Evolutionary conservation across 2,797 vertebrate genomes (phyloP), one percentile per base, ranked within the genome.

Genomic region (Miichthys miiuy): DNA sequence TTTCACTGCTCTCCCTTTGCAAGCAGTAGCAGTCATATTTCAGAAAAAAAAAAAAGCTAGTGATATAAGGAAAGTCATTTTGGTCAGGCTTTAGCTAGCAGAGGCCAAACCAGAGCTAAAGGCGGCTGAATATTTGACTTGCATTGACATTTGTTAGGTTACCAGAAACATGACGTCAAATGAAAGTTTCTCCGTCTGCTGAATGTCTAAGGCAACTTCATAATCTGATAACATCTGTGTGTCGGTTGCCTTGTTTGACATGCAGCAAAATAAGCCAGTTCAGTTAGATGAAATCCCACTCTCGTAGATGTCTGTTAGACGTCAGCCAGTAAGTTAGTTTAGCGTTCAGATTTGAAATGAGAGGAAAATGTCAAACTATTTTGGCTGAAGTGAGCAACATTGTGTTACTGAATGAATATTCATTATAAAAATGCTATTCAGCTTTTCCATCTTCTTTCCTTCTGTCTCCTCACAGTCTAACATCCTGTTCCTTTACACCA

Each of bases 391-490:
- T 8, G 14, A 69, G 11, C 21, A 52, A 47, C 48, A 21, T 7
- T 63, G 54, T 57, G 17, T 80, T 44, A 41, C 30, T 47, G 23
- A 64, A 57, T 13, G 47, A 67, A 65, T 79, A 44, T 68, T 74
- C 46, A 62, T 72, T 48, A 38, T 58, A 23, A 60, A 50, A 52
- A 57, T 17, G 72, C 25, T 21, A 6, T 48, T 72, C 25, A 52
- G 42, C 46, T 60, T 79, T 66, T 69, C 55, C 57, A 57, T 56
- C 55, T 42, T 72, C 27, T n/a, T 56, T 51, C 3, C 44, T n/a
- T 34, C 57, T 3, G 52, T 81, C 48, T 87, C 55, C 64, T 62
- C 75, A 23, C 44, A 42, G 47, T 62, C 65, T 76, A 52, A 75
- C 34, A 62, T 79, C 71, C 57, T 63, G 14, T 56, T 74, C 25